Conservation (phyloP, 2,113 vertebrate genomes). For the Piliocolobus tephrosceles region DNA sequence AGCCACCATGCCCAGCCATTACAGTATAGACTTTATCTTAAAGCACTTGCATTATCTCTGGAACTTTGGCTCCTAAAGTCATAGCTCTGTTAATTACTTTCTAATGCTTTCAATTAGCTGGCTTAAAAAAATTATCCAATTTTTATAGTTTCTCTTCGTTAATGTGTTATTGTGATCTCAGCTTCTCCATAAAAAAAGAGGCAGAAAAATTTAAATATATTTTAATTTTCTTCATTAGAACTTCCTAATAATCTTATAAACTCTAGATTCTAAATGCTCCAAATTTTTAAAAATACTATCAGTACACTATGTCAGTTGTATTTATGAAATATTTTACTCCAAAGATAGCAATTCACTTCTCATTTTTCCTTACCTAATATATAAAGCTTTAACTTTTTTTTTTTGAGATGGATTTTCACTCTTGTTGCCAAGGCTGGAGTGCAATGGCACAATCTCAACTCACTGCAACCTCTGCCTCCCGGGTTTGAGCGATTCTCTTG, state of each 20-base stretch:
- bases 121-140: neutral
- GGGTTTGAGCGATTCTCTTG: too few relatives aligned
- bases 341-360: neutral
- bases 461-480: too few relatives aligned
- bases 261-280: neutral
- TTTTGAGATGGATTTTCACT: too few relatives aligned
- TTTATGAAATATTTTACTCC: constrained; percentile 42
- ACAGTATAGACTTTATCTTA: neutral
- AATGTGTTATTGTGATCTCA: neutral
- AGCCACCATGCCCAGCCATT: neutral
- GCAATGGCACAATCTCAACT: too few relatives aligned
- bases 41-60: neutral
- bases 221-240: neutral
- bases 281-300: neutral
- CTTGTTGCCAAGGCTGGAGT: too few relatives aligned
- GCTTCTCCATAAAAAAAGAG: neutral
- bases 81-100: neutral
- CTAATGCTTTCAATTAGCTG: neutral
- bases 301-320: neutral
- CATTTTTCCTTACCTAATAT: constrained; percentile 21
- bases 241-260: neutral
- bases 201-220: neutral
- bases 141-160: neutral
- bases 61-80: neutral
- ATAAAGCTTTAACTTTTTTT: constrained; percentile 23